These are phyloP conservation scores for Balaenoptera acutorostrata DNA, from an alignment of 2,113 vertebrate species.

Conservation along the genomic window DNA sequence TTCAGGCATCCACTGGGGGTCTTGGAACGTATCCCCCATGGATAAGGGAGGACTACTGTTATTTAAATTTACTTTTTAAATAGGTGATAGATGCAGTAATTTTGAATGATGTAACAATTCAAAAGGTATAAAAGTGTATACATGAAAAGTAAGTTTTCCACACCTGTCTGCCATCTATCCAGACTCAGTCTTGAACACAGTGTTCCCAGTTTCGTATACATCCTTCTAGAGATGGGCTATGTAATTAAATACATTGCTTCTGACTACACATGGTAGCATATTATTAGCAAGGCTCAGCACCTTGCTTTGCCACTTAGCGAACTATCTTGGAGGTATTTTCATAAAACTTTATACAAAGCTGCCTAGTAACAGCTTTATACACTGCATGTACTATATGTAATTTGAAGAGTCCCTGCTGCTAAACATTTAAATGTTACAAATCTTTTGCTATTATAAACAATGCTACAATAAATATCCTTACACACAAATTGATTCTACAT, in stretches of 20 bases:
- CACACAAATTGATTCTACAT: neutral
- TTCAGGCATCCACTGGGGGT: neutral
- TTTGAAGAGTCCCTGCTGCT: neutral
- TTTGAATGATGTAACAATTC: neutral
- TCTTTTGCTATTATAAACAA: slow-evolving; percentile 20
- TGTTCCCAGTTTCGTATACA: neutral
- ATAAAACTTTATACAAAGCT: neutral
- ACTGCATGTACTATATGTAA: neutral
- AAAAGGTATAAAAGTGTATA: neutral
- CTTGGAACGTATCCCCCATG: neutral
- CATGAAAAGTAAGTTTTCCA: neutral
- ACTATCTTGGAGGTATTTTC: neutral
- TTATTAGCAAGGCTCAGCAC: neutral
- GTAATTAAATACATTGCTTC: slow-evolving; percentile 5
- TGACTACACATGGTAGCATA: neutral
- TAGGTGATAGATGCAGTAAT: neutral
- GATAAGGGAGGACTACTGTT: neutral
- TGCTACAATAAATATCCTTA: neutral
- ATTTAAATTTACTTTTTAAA: slow-evolving; percentile 4
- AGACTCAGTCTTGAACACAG: neutral
- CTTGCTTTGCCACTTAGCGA: neutral
- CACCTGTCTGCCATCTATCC: neutral
- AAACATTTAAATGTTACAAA: neutral
- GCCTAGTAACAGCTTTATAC: neutral
- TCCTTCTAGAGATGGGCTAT: neutral